Evolutionary conservation across 2,113 vertebrate genomes (phyloP).

Genomic region (Brienomyrus brachyistius): DNA sequence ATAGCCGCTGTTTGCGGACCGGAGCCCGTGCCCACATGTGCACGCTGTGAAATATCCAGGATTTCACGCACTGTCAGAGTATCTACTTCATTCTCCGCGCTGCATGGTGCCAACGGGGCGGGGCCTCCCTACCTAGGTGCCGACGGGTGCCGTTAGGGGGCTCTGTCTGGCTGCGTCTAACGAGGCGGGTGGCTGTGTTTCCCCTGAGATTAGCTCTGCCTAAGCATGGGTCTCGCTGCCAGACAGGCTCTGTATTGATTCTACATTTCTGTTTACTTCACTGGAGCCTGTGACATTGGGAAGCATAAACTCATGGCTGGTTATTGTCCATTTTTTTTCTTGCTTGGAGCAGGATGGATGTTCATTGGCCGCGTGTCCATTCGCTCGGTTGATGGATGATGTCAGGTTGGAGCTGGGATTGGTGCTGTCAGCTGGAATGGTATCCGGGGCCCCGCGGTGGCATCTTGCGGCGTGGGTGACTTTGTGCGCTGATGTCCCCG

Average conservation of each 20-base stretch:
- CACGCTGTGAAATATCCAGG: slow-evolving; percentile 42
- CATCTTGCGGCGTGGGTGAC: slow-evolving; percentile 46
- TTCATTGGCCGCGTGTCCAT: background rate
- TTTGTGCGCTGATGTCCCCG: slow-evolving; percentile 51
- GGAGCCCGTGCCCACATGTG: slow-evolving; percentile 29
- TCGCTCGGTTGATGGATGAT: background rate
- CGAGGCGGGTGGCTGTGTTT: background rate
- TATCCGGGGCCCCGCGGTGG: slow-evolving; percentile 52
- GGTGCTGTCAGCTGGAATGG: background rate
- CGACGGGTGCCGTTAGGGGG: background rate
- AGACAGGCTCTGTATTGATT: background rate
- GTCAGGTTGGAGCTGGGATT: background rate
- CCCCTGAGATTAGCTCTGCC: background rate
- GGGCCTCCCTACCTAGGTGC: slow-evolving; percentile 18
- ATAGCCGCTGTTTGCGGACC: slow-evolving; percentile 12
- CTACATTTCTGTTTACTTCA: background rate
- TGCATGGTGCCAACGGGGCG: background rate
- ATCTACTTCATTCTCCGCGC: slow-evolving; percentile 24
- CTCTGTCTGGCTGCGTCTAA: background rate
- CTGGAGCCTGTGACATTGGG: background rate
- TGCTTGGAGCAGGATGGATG: background rate
- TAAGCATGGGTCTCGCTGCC: background rate
- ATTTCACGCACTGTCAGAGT: slow-evolving; percentile 46
- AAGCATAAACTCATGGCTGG: background rate
- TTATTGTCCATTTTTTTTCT: background rate